Evolutionary conservation across 2,888 invertebrate genomes (phyloP), one percentile per base, ranked within the genome.

Genomic region (Diaphora mendica): DNA sequence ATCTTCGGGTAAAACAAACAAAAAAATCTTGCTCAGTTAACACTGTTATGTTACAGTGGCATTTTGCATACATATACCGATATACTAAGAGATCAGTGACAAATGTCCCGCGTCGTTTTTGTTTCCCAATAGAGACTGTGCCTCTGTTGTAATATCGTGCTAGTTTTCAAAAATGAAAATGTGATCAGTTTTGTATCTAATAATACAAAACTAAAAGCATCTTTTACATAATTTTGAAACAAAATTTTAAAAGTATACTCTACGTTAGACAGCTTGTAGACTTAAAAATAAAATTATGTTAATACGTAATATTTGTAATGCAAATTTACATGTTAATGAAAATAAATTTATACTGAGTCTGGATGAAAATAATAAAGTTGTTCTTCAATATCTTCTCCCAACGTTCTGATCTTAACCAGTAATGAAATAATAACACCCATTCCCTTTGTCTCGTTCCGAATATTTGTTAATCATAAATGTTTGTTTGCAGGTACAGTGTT

Each of bases 401-500:
- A 55, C 48, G 23, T 33, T 65, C 20, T 48, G 30, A 51, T 33
- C 7, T 68, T 33, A 17, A n/a, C 23, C 35, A 68, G n/a, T 23
- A 42, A 70, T 62, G 42, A 42, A 70, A 62, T 30, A 42, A 71
- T 48, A 80, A 79, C 67, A 76, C 15, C 20, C n/a, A 64, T 23
- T 26, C 17, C 20, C 23, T 73, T 55, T 66, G 15, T 13, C 64
- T 68, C 0, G 23, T 1, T 69, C 35, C 62, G 72, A 77, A 67
- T 72, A 78, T 74, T 76, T 67, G 77, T 66, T 42, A 51, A 59
- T 74, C 42, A 71, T 48, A 71, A 76, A 76, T 82, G 73, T 85
- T 89, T 90, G 86, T 88, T 88, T 82, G 70, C 93, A 95, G 95
- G 91, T 95, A 94, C 84, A 94, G 94, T 88, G 94, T 94, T 78